Evolutionary conservation across 1,140 invertebrate genomes (phyloP).

Genomic region (Penaeus chinensis): DNA sequence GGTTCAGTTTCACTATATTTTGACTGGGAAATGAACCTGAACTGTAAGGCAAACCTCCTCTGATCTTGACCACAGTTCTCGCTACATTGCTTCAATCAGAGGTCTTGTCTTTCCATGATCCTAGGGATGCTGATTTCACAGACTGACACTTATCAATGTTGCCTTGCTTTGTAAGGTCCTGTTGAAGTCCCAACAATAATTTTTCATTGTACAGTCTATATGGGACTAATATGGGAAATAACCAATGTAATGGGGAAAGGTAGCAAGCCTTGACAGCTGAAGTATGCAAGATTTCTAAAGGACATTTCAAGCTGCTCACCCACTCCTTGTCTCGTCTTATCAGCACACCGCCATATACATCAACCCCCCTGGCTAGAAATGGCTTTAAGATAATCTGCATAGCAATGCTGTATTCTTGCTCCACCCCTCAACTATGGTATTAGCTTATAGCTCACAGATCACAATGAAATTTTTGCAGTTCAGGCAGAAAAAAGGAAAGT

Average conservation of each 20-base stretch:
- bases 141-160: conserved; percentile 52
- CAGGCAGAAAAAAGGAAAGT: conserved; percentile 37
- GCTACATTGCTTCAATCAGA: conserved; percentile 45
- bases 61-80: neutral
- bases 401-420: conserved; percentile 27
- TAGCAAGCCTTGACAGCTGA: conserved; percentile 29
- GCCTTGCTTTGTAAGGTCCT: conserved; percentile 58
- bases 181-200: conserved; percentile 49
- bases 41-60: too few relatives aligned
- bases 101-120: conserved; percentile 59
- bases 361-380: conserved; percentile 38
- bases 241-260: conserved; percentile 44
- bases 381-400: conserved; percentile 43
- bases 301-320: conserved; percentile 26
- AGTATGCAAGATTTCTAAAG: conserved; percentile 30
- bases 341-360: conserved; percentile 56
- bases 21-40: too few relatives aligned
- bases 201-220: conserved; percentile 50
- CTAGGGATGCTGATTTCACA: conserved; percentile 54
- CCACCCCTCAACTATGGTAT: conserved; percentile 49
- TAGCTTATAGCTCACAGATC: conserved; percentile 50
- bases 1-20: too few relatives aligned
- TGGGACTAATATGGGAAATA: conserved; percentile 52
- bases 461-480: conserved; percentile 28
- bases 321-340: conserved; percentile 39